These are phyloP conservation scores for Drosophila setosimentum DNA, from an alignment of 2,888 invertebrate genomes.

Conservation along the genomic window DNA sequence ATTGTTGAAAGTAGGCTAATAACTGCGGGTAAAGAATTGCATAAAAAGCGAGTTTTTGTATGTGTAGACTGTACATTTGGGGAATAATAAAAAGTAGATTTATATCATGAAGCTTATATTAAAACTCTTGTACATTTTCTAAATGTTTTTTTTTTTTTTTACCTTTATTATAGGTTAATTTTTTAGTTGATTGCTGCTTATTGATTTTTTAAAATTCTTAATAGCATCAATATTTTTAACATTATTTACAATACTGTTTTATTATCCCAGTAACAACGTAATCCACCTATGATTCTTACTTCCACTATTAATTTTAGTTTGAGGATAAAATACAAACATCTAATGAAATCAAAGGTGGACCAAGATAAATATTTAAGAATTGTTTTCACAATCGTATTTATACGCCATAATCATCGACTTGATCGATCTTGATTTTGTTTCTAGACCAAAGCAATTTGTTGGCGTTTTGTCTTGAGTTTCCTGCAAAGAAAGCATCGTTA, in stretches of 20 bases:
- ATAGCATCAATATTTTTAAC: neutral
- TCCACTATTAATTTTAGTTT: neutral
- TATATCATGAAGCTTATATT: neutral
- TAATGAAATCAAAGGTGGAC: neutral
- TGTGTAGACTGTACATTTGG: slow-evolving; percentile 18
- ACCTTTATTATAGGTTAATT: neutral
- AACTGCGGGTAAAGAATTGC: slow-evolving; percentile 47
- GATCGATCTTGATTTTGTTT: neutral
- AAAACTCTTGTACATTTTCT: neutral
- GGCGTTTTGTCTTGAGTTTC: neutral
- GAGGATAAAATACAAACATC: neutral
- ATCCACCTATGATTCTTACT: neutral
- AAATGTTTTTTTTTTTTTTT: neutral
- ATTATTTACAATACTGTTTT: neutral
- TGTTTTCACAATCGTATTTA: neutral
- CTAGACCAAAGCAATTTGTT: neutral
- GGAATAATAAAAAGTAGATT: neutral
- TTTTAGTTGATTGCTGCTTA: neutral
- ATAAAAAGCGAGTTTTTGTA: slow-evolving; percentile 6
- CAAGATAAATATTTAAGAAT: neutral
- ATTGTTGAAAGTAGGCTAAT: slow-evolving; percentile 64
- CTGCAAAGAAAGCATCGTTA: slow-evolving; percentile 27
- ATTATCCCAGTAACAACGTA: neutral
- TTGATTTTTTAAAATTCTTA: neutral
- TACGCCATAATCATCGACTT: neutral